Base-by-base conservation (phyloP, 2,888 invertebrate genomes). In the Rhamnusium bicolor region DNA sequence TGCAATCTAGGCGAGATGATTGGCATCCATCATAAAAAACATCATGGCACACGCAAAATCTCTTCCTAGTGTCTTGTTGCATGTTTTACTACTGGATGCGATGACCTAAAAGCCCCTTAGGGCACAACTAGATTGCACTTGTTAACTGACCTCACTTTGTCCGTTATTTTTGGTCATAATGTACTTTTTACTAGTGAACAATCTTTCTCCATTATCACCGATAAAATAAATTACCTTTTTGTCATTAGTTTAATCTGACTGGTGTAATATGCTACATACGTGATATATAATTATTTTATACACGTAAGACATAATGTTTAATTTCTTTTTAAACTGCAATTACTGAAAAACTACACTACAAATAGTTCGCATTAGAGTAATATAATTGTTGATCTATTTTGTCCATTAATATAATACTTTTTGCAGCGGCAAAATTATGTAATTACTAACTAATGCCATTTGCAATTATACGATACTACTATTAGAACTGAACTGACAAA, bases 121-220 rank as follows among this genome's bases (percentile, higher is more conserved):
- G 78, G 71, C 69, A 69, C 56, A 69, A 49, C 53, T 78, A 76
- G 76, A 77, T 79, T 78, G 79, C 81, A 80, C 79, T 81, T 80
- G 79, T 79, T 79, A 73, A 77, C 76, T 79, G 77, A 79, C 79
- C 79, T 76, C 75, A 71, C 71, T 62, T 68, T 54, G 68, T 67
- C 79, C 76, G 79, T 79, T 77, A 76, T 77, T 77, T 77, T 79
- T 69, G 69, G 72, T 77, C 69, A 73, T 79, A 76, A 76, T 78
- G 65, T 67, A 67, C 78, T 78, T 78, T 78, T 75, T 78, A 61
- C 65, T 58, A 16, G 1, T 14, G 49, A 49, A 65, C 53, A 47
- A 65, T 53, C 53, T 65, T 65, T 65, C 53, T 53, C 19, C 65
- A 21, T 29, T 53, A 24, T 24, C 47, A 47, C 19, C 46, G 29